Evolutionary conservation across 2,113 vertebrate genomes (phyloP).

Genomic region (Ailurus styani): DNA sequence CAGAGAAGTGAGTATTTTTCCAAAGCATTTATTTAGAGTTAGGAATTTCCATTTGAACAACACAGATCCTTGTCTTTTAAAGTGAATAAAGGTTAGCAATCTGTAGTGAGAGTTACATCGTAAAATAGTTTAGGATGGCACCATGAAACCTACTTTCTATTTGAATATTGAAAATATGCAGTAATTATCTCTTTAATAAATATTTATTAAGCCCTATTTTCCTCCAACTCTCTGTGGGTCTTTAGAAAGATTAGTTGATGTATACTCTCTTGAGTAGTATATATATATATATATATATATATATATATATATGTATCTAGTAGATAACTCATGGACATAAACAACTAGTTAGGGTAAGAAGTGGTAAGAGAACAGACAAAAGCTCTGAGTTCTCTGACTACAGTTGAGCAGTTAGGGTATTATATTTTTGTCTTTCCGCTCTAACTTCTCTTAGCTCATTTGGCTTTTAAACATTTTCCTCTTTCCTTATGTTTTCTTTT

Average conservation of each 20-base stretch:
- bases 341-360: background rate
- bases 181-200: background rate
- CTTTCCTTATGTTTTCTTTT: background rate
- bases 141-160: background rate
- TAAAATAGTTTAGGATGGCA: background rate
- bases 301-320: background rate
- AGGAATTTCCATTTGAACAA: background rate
- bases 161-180: background rate
- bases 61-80: background rate
- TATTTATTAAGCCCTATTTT: background rate
- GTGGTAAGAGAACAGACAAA: background rate
- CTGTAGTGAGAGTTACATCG: background rate
- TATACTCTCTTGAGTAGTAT: background rate
- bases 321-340: background rate
- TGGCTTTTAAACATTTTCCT: background rate
- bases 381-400: background rate
- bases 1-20: background rate
- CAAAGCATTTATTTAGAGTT: background rate
- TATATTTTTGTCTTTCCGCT: background rate
- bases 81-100: background rate
- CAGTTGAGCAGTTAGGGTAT: background rate
- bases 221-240: background rate
- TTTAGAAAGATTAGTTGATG: background rate
- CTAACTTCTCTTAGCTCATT: background rate
- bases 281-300: background rate